These are phyloP conservation scores for Etheostoma nigrum DNA, from an alignment of 2,797 vertebrate species.

Conservation along the genomic window DNA sequence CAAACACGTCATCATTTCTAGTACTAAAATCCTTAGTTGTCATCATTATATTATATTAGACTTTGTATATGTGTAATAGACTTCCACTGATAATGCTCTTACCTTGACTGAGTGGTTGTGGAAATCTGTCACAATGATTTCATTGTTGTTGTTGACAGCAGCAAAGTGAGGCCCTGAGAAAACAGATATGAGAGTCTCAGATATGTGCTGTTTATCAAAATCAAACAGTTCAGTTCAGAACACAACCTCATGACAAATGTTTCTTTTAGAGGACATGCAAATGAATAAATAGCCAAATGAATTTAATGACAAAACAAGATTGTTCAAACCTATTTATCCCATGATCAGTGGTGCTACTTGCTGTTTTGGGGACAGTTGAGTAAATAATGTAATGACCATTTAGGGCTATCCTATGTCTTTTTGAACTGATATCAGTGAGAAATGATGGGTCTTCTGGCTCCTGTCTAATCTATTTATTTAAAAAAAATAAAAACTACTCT, in stretches of 20 bases:
- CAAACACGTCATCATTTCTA: background rate
- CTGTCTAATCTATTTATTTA: background rate
- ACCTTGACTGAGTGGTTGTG: conserved; percentile 99
- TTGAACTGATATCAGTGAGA: background rate
- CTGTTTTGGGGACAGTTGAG: background rate
- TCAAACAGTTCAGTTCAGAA: background rate
- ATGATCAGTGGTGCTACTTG: conserved; percentile 1
- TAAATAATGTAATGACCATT: background rate
- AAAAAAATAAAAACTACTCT: background rate
- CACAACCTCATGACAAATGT: background rate
- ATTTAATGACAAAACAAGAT: conserved; percentile 2
- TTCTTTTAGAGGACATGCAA: conserved; percentile 32
- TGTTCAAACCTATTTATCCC: background rate
- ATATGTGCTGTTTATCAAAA: background rate
- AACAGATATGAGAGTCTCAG: conserved; percentile 9
- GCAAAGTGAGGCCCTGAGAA: conserved; percentile 94
- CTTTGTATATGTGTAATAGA: background rate
- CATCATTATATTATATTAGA: background rate
- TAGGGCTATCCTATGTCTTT: background rate
- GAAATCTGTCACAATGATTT: conserved; percentile 98
- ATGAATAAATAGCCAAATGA: background rate
- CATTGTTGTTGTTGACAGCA: conserved; percentile 98
- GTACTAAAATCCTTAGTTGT: background rate
- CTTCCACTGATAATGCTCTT: conserved; percentile 26
- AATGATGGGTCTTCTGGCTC: background rate